phyloP scores from a whole-genome alignment of 2,888 invertebrate genomes.

The Dolomedes plantarius region DNA sequence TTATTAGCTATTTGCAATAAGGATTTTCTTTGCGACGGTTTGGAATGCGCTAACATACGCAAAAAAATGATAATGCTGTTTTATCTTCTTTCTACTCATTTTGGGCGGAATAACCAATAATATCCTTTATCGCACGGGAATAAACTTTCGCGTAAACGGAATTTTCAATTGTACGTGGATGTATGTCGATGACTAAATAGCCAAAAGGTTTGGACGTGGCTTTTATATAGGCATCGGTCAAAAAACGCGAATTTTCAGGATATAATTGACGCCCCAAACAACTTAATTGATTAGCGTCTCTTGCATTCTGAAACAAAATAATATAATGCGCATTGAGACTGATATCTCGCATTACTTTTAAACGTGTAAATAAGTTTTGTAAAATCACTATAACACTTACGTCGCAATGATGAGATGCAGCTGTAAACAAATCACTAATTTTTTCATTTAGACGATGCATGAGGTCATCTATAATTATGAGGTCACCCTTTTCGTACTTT shows the following conservation, averaged over 20 bases:
- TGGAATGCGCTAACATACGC: not conserved
- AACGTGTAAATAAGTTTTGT: slow-evolving; percentile 39
- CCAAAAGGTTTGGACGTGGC: slow-evolving; percentile 63
- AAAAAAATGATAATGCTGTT: slow-evolving; percentile 33
- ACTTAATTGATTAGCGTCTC: slow-evolving; percentile 46
- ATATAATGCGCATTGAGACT: slow-evolving; percentile 48
- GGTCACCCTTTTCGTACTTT: slow-evolving; percentile 17
- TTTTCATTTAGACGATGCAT: slow-evolving; percentile 29
- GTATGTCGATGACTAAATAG: slow-evolving; percentile 72
- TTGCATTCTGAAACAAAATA: slow-evolving; percentile 54
- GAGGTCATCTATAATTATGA: slow-evolving; percentile 47
- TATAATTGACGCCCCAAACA: slow-evolving; percentile 36
- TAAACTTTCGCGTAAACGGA: slow-evolving; percentile 38
- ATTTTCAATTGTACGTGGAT: slow-evolving; percentile 63
- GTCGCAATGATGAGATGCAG: slow-evolving; percentile 30
- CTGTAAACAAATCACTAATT: slow-evolving; percentile 27
- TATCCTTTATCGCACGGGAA: slow-evolving; percentile 2
- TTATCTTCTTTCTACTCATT: slow-evolving; percentile 18
- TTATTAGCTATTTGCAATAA: slow-evolving; percentile 10
- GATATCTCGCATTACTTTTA: slow-evolving; percentile 31
- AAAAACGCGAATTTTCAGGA: slow-evolving; percentile 25
- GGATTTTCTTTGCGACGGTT: slow-evolving; percentile 3
- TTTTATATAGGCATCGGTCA: slow-evolving; percentile 67
- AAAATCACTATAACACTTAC: slow-evolving; percentile 38
- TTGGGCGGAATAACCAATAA: slow-evolving; percentile 21